A percentile compares a stretch with the other conserved stretches of the same genome.
Conservation (phyloP, 2,888 invertebrate genomes). For the Hemithea aestivaria region DNA sequence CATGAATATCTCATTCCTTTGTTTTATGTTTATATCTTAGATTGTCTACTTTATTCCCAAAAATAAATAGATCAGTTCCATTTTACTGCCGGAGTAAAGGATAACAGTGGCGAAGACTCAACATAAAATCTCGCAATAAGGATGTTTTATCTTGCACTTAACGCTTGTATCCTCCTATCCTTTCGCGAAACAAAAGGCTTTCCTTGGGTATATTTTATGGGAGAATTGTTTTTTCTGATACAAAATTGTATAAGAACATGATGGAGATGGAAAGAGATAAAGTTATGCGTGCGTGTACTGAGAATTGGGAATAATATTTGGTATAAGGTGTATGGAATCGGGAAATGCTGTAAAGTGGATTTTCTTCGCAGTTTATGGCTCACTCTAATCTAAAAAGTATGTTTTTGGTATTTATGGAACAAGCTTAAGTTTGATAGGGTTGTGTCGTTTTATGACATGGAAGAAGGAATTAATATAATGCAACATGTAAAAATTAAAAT, state of each 20-base stretch:
- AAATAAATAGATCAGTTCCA: conserved; percentile 17
- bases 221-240: conserved; percentile 33
- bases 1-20: too few species aligned
- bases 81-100: conserved; percentile 24
- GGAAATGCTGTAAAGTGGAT: too few species aligned
- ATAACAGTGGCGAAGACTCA: conserved; percentile 31
- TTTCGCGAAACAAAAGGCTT: conserved; percentile 33
- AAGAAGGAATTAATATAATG: too few species aligned
- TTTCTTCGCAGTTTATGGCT: too few species aligned
- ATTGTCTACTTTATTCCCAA: conserved; percentile 2
- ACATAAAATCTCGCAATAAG: conserved; percentile 39
- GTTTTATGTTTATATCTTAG: too few species aligned
- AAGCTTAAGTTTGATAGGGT: too few species aligned
- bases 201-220: conserved; percentile 22
- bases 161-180: conserved; percentile 23
- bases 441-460: too few species aligned
- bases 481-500: too few species aligned
- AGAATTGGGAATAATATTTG: conserved; percentile 9
- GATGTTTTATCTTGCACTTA: conserved; percentile 37
- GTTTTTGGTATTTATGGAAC: too few species aligned
- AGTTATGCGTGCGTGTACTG: conserved; percentile 9
- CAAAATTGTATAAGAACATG: conserved; percentile 19
- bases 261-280: conserved; percentile 22
- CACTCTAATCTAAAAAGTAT: too few species aligned
- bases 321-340: background rate